These are phyloP conservation scores for Zaprionus lineosus DNA, from an alignment of 2,888 invertebrate species.

Conservation along the genomic window DNA sequence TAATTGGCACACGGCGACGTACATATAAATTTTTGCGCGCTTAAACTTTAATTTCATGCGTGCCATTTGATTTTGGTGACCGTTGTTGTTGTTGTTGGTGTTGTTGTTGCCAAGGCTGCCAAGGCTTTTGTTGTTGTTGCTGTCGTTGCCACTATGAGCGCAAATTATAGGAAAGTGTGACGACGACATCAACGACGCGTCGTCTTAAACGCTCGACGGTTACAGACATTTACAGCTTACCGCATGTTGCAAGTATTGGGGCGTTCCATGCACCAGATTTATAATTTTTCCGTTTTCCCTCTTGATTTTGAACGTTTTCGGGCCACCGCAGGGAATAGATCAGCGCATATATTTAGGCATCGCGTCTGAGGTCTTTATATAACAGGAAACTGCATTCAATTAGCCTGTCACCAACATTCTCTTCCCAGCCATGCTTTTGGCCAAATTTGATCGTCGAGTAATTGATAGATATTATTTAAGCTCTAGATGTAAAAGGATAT, in stretches of 20 bases:
- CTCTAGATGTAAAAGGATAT: neutral
- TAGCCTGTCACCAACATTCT: conserved; percentile 52
- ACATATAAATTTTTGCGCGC: conserved; percentile 75
- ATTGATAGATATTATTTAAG: no score
- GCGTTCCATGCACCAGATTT: conserved; percentile 49
- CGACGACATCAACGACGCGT: conserved; percentile 8
- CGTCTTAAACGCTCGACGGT: conserved; percentile 20
- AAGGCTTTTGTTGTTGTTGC: conserved; percentile 18
- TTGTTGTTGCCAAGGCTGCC: conserved; percentile 19
- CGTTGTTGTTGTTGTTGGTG: conserved; percentile 20
- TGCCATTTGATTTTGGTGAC: conserved; percentile 71
- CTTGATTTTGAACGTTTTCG: no score
- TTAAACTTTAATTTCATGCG: conserved; percentile 76
- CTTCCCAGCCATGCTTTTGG: neutral
- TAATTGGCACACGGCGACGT: conserved; percentile 75
- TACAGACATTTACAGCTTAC: conserved; percentile 28
- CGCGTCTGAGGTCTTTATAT: conserved; percentile 60
- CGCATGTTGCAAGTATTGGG: conserved; percentile 34
- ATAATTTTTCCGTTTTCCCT: no score
- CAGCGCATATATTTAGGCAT: conserved; percentile 57
- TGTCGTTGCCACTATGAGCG: conserved; percentile 41
- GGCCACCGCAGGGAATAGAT: conserved; percentile 41
- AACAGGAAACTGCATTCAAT: conserved; percentile 53
- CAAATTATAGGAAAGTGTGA: conserved; percentile 61
- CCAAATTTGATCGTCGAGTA: no score